A percentile compares a stretch with the other conserved stretches of the same genome.
These are phyloP conservation scores for Brachionus paranguensis DNA, from an alignment of 1,140 invertebrate genomes.

Conservation along the genomic window DNA sequence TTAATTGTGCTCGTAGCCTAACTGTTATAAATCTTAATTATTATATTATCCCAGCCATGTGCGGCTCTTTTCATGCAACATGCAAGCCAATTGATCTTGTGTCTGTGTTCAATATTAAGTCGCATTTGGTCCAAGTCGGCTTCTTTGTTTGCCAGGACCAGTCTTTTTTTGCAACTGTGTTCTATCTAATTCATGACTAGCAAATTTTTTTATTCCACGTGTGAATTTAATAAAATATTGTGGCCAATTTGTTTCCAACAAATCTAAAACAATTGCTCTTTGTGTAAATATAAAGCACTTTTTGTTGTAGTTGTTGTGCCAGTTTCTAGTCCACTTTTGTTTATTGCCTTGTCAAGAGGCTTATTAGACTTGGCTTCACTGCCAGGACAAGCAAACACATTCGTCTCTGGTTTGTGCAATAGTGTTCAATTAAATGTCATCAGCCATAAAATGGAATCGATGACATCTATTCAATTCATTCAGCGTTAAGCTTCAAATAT, in stretches of 20 bases:
- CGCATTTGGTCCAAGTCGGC: neutral
- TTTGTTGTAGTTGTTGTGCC: neutral
- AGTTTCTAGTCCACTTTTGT: neutral
- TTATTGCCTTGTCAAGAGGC: neutral
- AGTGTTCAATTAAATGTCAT: neutral
- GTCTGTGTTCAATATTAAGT: conserved; percentile 32
- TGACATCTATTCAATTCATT: neutral
- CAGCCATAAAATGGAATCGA: neutral
- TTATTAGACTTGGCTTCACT: neutral
- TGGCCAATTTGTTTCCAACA: neutral
- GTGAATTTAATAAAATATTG: conserved; percentile 27
- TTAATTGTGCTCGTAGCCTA: neutral
- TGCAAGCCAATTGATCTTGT: conserved; percentile 15
- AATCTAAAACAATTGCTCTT: neutral
- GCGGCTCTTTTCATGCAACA: neutral
- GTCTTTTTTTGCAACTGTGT: neutral
- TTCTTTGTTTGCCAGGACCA: neutral
- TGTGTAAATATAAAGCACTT: neutral
- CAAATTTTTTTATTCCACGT: neutral
- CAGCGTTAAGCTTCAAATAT: neutral
- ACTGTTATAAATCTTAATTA: conserved; percentile 8
- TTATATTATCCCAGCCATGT: conserved; percentile 10
- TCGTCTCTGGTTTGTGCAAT: neutral
- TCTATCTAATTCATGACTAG: conserved; percentile 1
- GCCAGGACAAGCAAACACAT: neutral